Conservation (phyloP, 2,113 vertebrate genomes). For the Stigmatopora nigra region DNA sequence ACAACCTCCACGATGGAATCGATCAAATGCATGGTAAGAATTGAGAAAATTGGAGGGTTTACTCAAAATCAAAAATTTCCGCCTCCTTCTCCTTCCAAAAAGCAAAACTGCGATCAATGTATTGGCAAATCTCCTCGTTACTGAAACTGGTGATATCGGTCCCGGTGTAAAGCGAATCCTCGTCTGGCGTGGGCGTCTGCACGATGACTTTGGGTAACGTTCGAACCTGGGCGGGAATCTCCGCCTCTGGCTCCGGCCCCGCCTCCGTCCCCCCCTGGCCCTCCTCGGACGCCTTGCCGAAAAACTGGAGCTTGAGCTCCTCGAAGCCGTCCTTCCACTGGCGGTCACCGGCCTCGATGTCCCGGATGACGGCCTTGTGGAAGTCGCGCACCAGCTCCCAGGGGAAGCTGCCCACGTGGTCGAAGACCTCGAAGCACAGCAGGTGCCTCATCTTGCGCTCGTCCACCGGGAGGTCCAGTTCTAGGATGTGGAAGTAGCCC, state of each 20-base stretch:
- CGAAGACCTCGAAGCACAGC: slow-evolving; percentile 94
- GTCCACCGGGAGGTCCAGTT: slow-evolving; percentile 80
- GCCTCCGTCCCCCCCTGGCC: slow-evolving; percentile 39
- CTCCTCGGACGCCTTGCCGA: slow-evolving; percentile 58
- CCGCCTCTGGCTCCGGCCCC: slow-evolving; percentile 37
- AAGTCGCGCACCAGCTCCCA: slow-evolving; percentile 84
- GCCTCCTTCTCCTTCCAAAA: slow-evolving; percentile 98
- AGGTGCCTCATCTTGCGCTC: slow-evolving; percentile 87
- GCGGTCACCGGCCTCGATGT: slow-evolving; percentile 81
- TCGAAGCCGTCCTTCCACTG: slow-evolving; percentile 88
- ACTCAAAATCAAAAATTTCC: slow-evolving; percentile 84
- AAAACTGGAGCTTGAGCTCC: slow-evolving; percentile 85
- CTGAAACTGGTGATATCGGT: slow-evolving; percentile 67
- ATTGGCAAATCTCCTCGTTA: slow-evolving; percentile 85
- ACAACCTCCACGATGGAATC: not conserved
- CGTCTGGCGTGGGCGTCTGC: slow-evolving; percentile 56
- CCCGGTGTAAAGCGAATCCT: slow-evolving; percentile 24
- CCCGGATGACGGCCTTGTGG: slow-evolving; percentile 83
- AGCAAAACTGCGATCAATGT: slow-evolving; percentile 90
- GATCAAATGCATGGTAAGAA: not conserved
- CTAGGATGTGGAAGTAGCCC: slow-evolving; percentile 94
- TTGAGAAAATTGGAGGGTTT: slow-evolving; percentile 19
- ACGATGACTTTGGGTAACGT: slow-evolving; percentile 57
- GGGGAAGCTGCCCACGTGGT: slow-evolving; percentile 80
- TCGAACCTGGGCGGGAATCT: slow-evolving; percentile 36